Conservation (phyloP, 2,888 invertebrate species). For the Nebria brevicollis region DNA sequence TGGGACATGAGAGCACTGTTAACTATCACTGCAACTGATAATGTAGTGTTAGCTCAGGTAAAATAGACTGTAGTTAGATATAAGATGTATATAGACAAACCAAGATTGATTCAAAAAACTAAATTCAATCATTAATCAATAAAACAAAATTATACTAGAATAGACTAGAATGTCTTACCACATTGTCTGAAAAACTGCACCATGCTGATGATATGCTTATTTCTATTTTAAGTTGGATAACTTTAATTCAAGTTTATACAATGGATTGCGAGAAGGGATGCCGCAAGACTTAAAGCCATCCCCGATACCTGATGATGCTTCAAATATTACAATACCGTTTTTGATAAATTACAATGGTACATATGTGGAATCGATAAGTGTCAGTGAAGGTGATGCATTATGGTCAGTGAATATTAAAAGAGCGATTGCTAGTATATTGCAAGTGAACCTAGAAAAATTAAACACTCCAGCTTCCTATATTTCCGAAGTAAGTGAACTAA, state of each 20-base stretch:
- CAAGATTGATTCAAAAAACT: too few species aligned
- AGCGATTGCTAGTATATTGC: constrained; percentile 45
- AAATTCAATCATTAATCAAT: too few species aligned
- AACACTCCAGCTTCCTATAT: constrained; percentile 38
- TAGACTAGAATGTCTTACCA: neutral
- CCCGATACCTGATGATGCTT: constrained; percentile 23
- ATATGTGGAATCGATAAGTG: constrained; percentile 33
- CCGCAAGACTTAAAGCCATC: constrained; percentile 28
- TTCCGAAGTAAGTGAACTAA: constrained; percentile 34
- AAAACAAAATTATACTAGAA: neutral
- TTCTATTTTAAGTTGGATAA: constrained; percentile 40
- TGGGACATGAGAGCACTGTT: constrained; percentile 42
- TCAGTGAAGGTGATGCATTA: constrained; percentile 35
- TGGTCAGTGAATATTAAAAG: constrained; percentile 47
- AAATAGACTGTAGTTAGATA: neutral
- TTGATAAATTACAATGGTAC: constrained; percentile 37
- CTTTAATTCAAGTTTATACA: constrained; percentile 40
- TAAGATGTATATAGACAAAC: too few species aligned
- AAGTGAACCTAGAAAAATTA: constrained; percentile 40
- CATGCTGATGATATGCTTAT: neutral
- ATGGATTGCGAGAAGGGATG: constrained; percentile 40
- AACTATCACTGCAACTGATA: constrained; percentile 29
- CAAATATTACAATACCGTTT: constrained; percentile 32
- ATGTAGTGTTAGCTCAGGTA: constrained; percentile 35
- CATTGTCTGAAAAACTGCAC: neutral